Evolutionary conservation across 2,113 vertebrate species (phyloP).

Genomic region (Asarcornis scutulata): DNA sequence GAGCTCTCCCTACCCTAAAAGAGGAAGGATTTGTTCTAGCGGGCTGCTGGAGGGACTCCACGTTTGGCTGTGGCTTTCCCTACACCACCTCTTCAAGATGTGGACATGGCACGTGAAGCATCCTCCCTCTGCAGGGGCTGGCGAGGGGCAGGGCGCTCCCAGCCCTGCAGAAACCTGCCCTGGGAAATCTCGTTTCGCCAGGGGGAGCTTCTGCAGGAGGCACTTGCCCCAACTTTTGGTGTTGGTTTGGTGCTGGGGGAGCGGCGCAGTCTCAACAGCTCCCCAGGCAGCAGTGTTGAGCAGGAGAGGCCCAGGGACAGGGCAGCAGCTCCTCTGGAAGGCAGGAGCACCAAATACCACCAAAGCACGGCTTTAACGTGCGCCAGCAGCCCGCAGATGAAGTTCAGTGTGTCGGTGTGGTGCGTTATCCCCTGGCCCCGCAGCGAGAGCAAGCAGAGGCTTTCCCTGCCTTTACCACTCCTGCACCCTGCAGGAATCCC

Average conservation of each 20-base stretch:
- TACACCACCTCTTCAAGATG: background rate
- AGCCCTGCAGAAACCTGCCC: background rate
- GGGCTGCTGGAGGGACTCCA: background rate
- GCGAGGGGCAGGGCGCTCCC: background rate
- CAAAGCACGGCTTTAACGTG: background rate
- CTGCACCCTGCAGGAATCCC: background rate
- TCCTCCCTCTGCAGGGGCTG: background rate
- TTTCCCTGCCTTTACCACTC: background rate
- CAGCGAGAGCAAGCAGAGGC: background rate
- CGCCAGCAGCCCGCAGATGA: background rate
- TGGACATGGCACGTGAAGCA: background rate
- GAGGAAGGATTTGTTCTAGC: background rate
- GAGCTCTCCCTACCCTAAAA: background rate
- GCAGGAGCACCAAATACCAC: background rate
- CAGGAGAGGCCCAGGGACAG: background rate
- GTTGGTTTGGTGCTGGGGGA: background rate
- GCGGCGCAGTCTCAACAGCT: rapidly evolving
- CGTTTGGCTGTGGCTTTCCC: background rate
- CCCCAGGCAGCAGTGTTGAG: background rate
- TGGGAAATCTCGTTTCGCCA: background rate
- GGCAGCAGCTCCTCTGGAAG: background rate
- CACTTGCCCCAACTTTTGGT: background rate
- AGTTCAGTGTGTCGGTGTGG: background rate
- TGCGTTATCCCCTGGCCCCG: background rate
- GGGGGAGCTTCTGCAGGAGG: background rate